phyloP scores from a whole-genome alignment of 2,113 vertebrate species.

The Microtus montanus region DNA sequence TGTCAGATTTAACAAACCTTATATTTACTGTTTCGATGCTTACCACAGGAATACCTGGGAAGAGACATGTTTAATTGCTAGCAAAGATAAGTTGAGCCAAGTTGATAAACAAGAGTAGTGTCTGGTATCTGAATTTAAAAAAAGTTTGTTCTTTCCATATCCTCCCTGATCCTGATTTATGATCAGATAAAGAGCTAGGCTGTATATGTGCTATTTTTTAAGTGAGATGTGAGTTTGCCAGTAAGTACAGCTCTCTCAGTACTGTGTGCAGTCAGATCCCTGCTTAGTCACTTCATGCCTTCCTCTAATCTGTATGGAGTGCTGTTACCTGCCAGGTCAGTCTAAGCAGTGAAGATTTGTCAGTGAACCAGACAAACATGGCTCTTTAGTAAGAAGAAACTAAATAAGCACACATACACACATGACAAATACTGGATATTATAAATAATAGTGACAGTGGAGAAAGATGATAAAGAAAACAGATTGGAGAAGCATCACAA shows the following conservation, averaged over 20 bases:
- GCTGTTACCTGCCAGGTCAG: background rate
- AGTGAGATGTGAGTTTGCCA: background rate
- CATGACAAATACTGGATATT: background rate
- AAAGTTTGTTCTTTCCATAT: background rate
- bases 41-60: background rate
- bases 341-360: background rate
- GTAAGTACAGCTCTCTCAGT: background rate
- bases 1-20: background rate
- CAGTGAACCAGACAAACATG: conserved; percentile 4
- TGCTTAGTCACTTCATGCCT: background rate
- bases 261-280: background rate
- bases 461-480: background rate
- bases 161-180: background rate
- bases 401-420: background rate
- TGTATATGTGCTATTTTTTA: background rate
- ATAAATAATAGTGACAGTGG: background rate
- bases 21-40: background rate
- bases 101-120: background rate
- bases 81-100: background rate
- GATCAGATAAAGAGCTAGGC: background rate
- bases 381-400: background rate
- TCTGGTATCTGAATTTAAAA: background rate
- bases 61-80: background rate
- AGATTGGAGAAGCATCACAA: background rate
- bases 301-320: background rate